These are phyloP conservation scores for Discoglossus pictus DNA, from an alignment of 2,797 vertebrate species.

Conservation along the genomic window DNA sequence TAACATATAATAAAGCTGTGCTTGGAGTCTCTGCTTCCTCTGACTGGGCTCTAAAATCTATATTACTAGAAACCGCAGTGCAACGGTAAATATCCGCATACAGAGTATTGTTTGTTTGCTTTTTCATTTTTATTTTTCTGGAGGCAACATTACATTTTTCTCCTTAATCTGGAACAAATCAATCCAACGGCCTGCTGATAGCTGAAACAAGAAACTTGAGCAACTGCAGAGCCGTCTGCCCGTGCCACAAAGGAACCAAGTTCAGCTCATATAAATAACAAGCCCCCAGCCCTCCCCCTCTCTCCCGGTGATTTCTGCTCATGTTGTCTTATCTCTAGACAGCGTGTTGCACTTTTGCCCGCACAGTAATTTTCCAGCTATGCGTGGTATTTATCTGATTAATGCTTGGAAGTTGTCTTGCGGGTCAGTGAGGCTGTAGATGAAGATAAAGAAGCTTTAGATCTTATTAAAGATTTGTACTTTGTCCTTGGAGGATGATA, in stretches of 20 bases:
- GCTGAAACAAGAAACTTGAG: background rate
- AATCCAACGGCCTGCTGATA: constrained; percentile 6
- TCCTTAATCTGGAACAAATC: constrained; percentile 12
- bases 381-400: constrained; percentile 4
- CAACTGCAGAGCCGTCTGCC: background rate
- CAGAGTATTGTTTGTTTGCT: background rate
- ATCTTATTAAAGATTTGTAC: constrained; percentile 4
- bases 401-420: constrained; percentile 2
- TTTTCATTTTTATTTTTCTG: background rate
- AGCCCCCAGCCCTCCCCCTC: background rate
- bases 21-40: too few relatives aligned
- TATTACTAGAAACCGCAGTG: too few relatives aligned
- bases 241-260: background rate
- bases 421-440: background rate
- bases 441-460: constrained; percentile 6
- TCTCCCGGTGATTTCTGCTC: background rate
- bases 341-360: background rate
- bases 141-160: background rate
- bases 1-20: too few relatives aligned
- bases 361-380: background rate
- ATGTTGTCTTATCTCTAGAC: constrained; percentile 1
- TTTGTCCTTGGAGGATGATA: background rate
- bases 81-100: too few relatives aligned
- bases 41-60: too few relatives aligned
- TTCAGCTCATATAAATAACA: background rate